Evolutionary conservation across 2,797 vertebrate species (phyloP).

Genomic region (Ctenochaetus hawaiiensis): DNA sequence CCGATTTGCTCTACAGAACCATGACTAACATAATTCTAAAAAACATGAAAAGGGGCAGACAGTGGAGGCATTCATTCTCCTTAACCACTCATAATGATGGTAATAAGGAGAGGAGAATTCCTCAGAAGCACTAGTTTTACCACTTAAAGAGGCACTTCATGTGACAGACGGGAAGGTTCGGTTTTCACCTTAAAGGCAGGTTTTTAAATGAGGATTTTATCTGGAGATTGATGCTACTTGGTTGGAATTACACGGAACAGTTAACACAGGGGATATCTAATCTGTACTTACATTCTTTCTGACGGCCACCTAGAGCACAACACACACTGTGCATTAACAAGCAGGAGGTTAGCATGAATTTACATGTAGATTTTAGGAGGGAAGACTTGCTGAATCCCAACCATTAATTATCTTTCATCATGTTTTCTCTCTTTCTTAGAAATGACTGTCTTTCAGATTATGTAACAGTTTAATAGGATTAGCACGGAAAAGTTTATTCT

Average conservation of each 20-base stretch:
- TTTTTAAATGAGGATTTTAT: background rate
- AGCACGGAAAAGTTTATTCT: conserved; percentile 5
- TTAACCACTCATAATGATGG: background rate
- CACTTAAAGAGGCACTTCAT: conserved; percentile 16
- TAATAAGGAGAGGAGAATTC: conserved; percentile 16
- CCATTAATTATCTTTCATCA: conserved; percentile 11
- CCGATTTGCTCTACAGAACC: background rate
- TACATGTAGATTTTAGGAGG: background rate
- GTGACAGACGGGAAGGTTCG: background rate
- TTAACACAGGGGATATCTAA: background rate
- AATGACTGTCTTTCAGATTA: conserved; percentile 9
- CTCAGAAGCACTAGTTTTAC: conserved; percentile 4
- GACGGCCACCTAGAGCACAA: conserved; percentile 32
- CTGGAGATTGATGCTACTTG: background rate
- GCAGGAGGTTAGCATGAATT: background rate
- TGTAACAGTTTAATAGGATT: background rate
- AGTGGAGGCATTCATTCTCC: background rate
- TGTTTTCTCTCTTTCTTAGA: conserved; percentile 6
- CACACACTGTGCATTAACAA: conserved; percentile 11
- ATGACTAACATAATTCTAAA: conserved; percentile 17
- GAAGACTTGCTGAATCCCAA: conserved; percentile 6
- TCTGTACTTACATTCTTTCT: conserved; percentile 36
- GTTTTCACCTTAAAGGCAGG: background rate
- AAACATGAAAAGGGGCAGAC: background rate
- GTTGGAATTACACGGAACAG: background rate